These are phyloP conservation scores for Cactoblastis cactorum DNA, from an alignment of 2,888 invertebrate species.

Conservation along the genomic window DNA sequence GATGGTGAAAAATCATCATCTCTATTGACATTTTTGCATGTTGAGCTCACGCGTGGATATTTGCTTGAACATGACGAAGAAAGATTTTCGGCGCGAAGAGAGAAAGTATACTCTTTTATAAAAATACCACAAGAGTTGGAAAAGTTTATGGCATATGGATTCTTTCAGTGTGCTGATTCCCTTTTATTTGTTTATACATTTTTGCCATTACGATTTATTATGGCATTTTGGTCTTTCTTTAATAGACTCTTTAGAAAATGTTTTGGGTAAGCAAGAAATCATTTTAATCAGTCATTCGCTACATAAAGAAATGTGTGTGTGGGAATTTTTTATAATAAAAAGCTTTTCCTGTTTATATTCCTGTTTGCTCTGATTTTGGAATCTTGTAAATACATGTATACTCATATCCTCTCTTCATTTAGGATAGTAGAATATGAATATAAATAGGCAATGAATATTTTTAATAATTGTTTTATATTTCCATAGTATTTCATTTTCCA, in stretches of 20 bases:
- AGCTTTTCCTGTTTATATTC: too few relatives aligned
- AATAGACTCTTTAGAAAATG: conserved; percentile 86
- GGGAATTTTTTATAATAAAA: too few relatives aligned
- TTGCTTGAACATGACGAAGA: conserved; percentile 96
- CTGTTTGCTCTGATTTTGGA: too few relatives aligned
- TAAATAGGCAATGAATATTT: too few relatives aligned
- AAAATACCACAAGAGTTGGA: conserved; percentile 95
- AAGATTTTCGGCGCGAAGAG: conserved; percentile 94
- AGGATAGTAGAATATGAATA: too few relatives aligned
- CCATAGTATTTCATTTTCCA: too few relatives aligned
- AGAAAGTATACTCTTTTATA: conserved; percentile 98
- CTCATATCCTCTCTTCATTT: too few relatives aligned
- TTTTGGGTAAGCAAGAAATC: conserved; percentile 79
- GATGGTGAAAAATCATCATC: conserved; percentile 66
- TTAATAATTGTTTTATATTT: too few relatives aligned
- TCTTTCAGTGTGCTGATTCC: conserved; percentile 97
- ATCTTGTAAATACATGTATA: too few relatives aligned
- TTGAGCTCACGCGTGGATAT: conserved; percentile 95
- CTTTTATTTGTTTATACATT: conserved; percentile 98
- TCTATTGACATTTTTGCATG: conserved; percentile 85
- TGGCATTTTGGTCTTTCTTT: conserved; percentile 91
- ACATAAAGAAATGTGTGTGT: too few relatives aligned
- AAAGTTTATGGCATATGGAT: conserved; percentile 95
- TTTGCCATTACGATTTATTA: conserved; percentile 93
- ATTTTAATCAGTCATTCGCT: too few relatives aligned